These are phyloP conservation scores for Rana temporaria DNA, from an alignment of 2,113 vertebrate species.

Conservation along the genomic window DNA sequence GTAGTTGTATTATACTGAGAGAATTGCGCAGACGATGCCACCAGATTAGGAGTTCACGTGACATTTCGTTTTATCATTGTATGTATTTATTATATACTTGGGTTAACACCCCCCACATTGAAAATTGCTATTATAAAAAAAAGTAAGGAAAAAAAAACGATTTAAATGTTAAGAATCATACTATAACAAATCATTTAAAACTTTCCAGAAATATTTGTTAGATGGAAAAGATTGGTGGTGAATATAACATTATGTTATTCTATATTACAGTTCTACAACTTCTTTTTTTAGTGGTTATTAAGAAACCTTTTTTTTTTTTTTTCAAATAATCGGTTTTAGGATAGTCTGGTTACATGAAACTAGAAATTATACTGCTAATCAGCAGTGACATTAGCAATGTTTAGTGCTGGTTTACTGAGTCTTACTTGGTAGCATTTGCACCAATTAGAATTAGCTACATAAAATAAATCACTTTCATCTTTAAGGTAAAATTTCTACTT, in stretches of 20 bases:
- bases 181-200: not conserved
- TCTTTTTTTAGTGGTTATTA: not conserved
- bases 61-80: too few species aligned
- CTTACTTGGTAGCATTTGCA: constrained; percentile 62
- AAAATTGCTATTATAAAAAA: too few species aligned
- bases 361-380: constrained; percentile 54
- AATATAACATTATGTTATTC: not conserved
- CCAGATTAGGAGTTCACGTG: too few species aligned
- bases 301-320: not conserved
- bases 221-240: constrained; percentile 15
- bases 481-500: constrained; percentile 45
- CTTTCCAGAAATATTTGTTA: not conserved
- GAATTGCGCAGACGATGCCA: too few species aligned
- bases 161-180: too few species aligned
- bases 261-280: not conserved
- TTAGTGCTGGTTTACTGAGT: constrained; percentile 51
- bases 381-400: constrained; percentile 57
- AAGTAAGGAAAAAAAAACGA: too few species aligned
- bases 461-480: constrained; percentile 38
- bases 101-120: too few species aligned
- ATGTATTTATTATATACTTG: too few species aligned
- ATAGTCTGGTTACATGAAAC: constrained; percentile 49
- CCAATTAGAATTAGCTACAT: constrained; percentile 56
- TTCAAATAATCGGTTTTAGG: not conserved
- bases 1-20: too few species aligned